These are phyloP conservation scores for Tyrannus savana DNA, from an alignment of 2,113 vertebrate species.

Conservation along the genomic window DNA sequence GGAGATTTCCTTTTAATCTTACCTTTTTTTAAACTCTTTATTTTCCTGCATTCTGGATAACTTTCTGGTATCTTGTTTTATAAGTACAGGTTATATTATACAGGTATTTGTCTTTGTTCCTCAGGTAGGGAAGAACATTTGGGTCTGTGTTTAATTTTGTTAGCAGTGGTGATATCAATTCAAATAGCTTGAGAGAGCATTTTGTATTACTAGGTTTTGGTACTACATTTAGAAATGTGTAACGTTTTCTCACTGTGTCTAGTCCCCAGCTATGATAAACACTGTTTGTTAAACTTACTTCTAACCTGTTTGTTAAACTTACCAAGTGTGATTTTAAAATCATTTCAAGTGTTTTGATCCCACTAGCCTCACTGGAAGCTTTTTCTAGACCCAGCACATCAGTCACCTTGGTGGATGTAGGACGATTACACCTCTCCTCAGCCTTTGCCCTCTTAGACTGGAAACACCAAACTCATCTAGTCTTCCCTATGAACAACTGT, in stretches of 20 bases:
- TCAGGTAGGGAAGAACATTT: neutral
- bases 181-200: neutral
- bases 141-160: neutral
- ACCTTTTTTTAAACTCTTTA: neutral
- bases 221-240: neutral
- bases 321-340: neutral
- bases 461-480: neutral
- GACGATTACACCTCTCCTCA: neutral
- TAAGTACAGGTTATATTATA: neutral
- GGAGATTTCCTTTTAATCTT: neutral
- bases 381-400: neutral
- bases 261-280: neutral
- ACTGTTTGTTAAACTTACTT: rapidly evolving
- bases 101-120: neutral
- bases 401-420: neutral
- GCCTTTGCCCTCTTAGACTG: neutral
- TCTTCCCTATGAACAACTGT: neutral
- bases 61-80: neutral
- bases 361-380: neutral
- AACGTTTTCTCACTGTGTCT: neutral
- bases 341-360: neutral
- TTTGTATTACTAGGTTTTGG: neutral
- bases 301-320: neutral
- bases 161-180: neutral
- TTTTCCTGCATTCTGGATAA: neutral